These are phyloP conservation scores for Bombyx mori DNA, from an alignment of 1,140 invertebrate species.

Conservation along the genomic window DNA sequence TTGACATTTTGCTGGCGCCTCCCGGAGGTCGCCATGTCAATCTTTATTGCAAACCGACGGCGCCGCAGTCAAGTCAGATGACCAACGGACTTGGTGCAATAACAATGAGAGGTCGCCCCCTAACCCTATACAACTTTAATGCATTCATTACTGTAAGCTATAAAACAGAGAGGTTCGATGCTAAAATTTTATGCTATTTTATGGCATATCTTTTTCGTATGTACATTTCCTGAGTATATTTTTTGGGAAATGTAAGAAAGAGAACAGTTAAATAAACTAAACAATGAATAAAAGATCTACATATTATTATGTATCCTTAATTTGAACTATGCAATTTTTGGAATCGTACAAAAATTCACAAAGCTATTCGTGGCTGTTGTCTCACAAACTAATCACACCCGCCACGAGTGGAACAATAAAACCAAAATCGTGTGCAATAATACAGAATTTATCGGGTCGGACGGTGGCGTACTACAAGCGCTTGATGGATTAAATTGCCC, in stretches of 20 bases:
- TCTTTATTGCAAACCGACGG: constrained; percentile 42
- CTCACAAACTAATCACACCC: constrained; percentile 40
- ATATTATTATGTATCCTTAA: too few relatives aligned
- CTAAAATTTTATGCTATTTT: not conserved
- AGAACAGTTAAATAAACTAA: too few relatives aligned
- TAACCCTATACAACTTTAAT: not conserved
- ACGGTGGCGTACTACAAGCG: constrained; percentile 45
- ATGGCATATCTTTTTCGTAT: too few relatives aligned
- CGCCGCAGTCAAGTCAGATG: constrained; percentile 24
- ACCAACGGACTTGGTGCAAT: constrained; percentile 18
- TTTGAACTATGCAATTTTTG: not conserved
- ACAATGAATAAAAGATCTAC: too few relatives aligned
- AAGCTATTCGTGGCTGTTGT: too few relatives aligned
- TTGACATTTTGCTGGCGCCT: constrained; percentile 55
- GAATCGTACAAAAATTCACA: constrained; percentile 1
- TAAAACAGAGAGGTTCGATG: not conserved
- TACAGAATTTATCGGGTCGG: constrained; percentile 64
- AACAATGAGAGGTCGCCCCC: constrained; percentile 11
- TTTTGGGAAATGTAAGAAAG: too few relatives aligned
- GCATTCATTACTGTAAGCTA: too few relatives aligned
- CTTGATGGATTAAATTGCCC: constrained; percentile 73
- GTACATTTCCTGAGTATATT: too few relatives aligned
- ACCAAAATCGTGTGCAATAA: constrained; percentile 60
- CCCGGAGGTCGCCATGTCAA: constrained; percentile 43
- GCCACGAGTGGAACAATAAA: constrained; percentile 52